Evolutionary conservation across 2,113 vertebrate genomes (phyloP), one percentile per base, ranked within the genome.

Genomic region (Circaetus gallicus): DNA sequence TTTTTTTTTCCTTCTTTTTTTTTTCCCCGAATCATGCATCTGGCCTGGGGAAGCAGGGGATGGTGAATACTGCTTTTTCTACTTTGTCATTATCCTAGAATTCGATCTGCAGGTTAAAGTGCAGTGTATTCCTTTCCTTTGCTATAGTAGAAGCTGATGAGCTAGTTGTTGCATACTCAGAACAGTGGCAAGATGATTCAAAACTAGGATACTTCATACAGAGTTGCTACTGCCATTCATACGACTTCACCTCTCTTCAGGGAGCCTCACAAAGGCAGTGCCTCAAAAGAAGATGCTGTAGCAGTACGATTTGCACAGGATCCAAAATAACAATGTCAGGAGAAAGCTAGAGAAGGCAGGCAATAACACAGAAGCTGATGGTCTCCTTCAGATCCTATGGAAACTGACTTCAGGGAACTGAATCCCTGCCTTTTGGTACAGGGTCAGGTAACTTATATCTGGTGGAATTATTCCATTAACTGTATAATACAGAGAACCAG

Each of bases 1-100:
- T 9, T 28, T 17, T 16, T 3, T 4, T 6, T 6, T 2, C 3
- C 4, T 6, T 2, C 13, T 13, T 6, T 21, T 49, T 8, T 3
- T 3, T 5, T 10, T 1, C 9, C 13, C 15, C 7, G 19, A 62
- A 32, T 66, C 22, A 32, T 1, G 0, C 20, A 15, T 52, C 22
- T 52, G 31, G 20, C 9, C 20, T 47, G 36, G 7, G 16, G 40
- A 52, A 88, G 9, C 8, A 53, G 11, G 7, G 6, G 2, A 6
- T 1, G 5, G n/a, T 38, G 14, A 85, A 36, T 49, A 34, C 3
- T 71, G 11, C 2, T 84, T 62, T 70, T 83, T 61, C 38, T 55
- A 2, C 24, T 71, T 72, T 84, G 31, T 21, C 8, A 0, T 25
- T 79, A 61, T 59, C 28, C 13, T 56, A 65, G 29, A 69, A 52